phyloP scores from a whole-genome alignment of 35 echinoderm and acorn worm genomes.

The Acanthaster planci region DNA sequence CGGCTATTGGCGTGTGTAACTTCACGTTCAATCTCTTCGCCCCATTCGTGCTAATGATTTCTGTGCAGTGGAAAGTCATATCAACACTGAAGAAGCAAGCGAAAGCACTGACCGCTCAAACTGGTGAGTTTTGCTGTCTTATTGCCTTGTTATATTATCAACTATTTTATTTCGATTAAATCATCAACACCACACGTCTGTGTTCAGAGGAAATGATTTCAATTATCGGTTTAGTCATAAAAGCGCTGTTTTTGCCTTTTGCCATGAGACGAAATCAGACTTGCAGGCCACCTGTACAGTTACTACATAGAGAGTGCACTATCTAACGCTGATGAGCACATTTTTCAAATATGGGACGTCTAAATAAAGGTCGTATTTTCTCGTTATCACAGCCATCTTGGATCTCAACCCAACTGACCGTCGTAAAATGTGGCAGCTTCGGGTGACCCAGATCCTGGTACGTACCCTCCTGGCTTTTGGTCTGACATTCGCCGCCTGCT shows the following conservation, averaged over 20 bases:
- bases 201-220: background rate
- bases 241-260: background rate
- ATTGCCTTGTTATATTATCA: background rate
- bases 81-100: background rate
- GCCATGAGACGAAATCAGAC: background rate
- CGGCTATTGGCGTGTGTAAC: background rate
- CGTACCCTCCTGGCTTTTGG: slow-evolving; percentile 59
- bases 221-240: background rate
- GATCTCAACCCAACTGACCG: background rate
- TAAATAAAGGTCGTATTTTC: background rate
- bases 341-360: no score
- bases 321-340: no score
- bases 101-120: background rate
- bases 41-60: background rate
- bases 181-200: background rate
- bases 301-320: no score
- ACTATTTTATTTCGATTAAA: background rate
- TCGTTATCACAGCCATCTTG: background rate
- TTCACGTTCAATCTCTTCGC: background rate
- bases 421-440: slow-evolving; percentile 64
- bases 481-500: slow-evolving; percentile 72
- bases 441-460: slow-evolving; percentile 34
- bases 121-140: background rate
- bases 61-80: background rate
- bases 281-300: background rate